Conservation (phyloP, 2,797 vertebrate species). For the Dromococcyx pavoninus region DNA sequence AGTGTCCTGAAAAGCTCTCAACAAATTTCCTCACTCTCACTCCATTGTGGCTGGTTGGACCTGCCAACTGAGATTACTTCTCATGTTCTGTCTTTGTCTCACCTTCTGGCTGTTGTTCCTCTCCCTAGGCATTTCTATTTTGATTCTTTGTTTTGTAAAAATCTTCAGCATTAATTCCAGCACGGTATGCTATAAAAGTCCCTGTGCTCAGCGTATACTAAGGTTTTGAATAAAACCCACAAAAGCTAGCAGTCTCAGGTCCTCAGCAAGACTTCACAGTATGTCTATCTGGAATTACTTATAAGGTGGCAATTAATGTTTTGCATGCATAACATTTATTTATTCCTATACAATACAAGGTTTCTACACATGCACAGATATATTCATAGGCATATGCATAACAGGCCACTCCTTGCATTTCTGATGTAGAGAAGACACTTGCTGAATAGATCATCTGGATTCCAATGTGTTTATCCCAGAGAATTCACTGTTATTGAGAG, state of each 20-base stretch:
- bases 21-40: slow-evolving; percentile 21
- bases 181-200: not conserved
- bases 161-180: not conserved
- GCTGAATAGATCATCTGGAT: not conserved
- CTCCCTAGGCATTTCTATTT: slow-evolving; percentile 19
- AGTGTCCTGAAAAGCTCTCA: not conserved
- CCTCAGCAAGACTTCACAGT: not conserved
- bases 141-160: slow-evolving; percentile 16
- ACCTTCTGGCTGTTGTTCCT: slow-evolving; percentile 40
- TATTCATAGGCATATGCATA: not conserved
- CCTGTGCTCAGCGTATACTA: not conserved
- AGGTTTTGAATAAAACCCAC: not conserved
- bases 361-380: not conserved
- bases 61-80: slow-evolving; percentile 56
- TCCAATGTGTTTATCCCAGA: not conserved
- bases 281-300: not conserved
- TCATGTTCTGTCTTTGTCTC: slow-evolving; percentile 50
- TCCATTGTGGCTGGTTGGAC: slow-evolving; percentile 47
- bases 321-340: not conserved
- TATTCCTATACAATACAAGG: not conserved
- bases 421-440: not conserved
- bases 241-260: not conserved
- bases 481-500: not conserved
- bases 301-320: not conserved
- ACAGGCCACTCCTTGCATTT: not conserved